phyloP scores from a whole-genome alignment of 2,113 vertebrate species.

The Epinephelus moara region DNA sequence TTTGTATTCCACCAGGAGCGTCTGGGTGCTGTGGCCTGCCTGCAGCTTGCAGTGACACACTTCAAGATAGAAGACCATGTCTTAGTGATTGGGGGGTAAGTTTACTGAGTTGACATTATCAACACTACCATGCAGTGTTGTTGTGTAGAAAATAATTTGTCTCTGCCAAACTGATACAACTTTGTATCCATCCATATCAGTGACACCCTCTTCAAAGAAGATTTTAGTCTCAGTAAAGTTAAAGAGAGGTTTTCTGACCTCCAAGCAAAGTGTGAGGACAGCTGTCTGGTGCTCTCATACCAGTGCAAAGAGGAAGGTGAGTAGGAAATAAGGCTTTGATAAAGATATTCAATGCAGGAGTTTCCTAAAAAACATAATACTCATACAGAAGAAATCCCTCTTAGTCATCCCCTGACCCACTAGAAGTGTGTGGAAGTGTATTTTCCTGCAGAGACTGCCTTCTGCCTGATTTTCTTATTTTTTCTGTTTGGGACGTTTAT shows the following conservation, averaged over 20 bases:
- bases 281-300: conserved; percentile 84
- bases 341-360: too few relatives aligned
- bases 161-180: background rate
- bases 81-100: conserved; percentile 86
- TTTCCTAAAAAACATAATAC: too few relatives aligned
- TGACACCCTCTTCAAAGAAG: conserved; percentile 88
- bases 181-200: conserved; percentile 56
- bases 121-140: background rate
- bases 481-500: too few relatives aligned
- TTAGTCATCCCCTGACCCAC: too few relatives aligned
- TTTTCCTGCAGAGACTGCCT: too few relatives aligned
- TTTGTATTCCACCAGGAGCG: conserved; percentile 72
- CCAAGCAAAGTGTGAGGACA: conserved; percentile 65
- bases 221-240: conserved; percentile 84
- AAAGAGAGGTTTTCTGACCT: conserved; percentile 71
- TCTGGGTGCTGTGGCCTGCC: conserved; percentile 85
- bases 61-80: conserved; percentile 83
- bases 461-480: too few relatives aligned
- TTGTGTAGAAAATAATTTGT: background rate
- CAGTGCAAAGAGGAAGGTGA: conserved; percentile 85
- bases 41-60: conserved; percentile 83
- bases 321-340: background rate
- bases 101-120: background rate
- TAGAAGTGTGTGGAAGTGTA: too few relatives aligned
- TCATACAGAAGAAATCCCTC: too few relatives aligned